Evolutionary conservation across 2,888 invertebrate genomes (phyloP).

Genomic region (Polydrusus pterygomalis): DNA sequence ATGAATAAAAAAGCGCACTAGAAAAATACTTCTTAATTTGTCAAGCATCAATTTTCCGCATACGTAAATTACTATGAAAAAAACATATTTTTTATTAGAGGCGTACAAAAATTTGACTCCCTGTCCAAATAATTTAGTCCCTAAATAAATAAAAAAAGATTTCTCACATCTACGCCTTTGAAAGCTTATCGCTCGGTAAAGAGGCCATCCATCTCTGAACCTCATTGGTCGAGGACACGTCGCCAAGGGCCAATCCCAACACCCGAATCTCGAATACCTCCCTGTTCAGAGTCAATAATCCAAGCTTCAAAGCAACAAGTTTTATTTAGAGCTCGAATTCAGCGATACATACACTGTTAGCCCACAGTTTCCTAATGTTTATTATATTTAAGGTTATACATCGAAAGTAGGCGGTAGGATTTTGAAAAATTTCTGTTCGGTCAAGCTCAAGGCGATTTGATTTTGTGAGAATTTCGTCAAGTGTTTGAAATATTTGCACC

Average conservation of each 20-base stretch:
- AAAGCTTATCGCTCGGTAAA: constrained; percentile 57
- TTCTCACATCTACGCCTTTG: constrained; percentile 29
- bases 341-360: constrained; percentile 38
- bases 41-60: no score
- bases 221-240: constrained; percentile 67
- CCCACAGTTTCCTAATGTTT: background rate
- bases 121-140: no score
- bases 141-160: background rate
- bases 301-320: constrained; percentile 52
- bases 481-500: background rate
- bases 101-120: no score
- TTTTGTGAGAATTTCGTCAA: background rate
- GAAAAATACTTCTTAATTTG: no score
- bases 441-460: constrained; percentile 29
- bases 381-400: constrained; percentile 7
- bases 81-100: no score
- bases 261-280: constrained; percentile 31
- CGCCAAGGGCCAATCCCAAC: constrained; percentile 63
- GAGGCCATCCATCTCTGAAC: constrained; percentile 66
- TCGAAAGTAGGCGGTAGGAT: constrained; percentile 23
- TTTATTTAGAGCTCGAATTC: constrained; percentile 40
- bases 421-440: constrained; percentile 12
- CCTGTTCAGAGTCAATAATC: constrained; percentile 57
- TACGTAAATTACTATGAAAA: no score
- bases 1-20: no score